A percentile compares a stretch with the other conserved stretches of the same genome.
Conservation (phyloP, 2,797 vertebrate genomes). For the Halcyon chelicuti region DNA sequence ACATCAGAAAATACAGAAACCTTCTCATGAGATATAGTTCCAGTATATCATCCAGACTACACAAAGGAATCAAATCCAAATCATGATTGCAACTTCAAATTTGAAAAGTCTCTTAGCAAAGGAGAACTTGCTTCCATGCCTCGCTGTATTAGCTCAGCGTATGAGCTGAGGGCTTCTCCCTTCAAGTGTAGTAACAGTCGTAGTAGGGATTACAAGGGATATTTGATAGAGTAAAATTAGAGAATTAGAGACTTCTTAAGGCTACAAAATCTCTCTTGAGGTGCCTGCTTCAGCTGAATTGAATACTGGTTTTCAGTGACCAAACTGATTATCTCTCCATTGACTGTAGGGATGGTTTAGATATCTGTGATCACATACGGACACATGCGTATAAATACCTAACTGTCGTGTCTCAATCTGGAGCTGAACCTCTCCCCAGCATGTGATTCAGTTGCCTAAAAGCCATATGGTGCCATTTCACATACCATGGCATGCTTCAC, state of each 20-base stretch:
- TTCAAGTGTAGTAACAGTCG: background rate
- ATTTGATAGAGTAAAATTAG: background rate
- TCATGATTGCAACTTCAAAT: background rate
- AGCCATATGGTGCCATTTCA: background rate
- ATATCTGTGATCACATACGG: background rate
- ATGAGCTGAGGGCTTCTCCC: background rate
- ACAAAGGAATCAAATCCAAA: background rate
- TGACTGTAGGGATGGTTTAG: background rate
- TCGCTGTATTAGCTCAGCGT: background rate
- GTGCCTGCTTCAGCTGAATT: background rate
- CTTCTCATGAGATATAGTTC: background rate
- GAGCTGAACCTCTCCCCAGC: background rate
- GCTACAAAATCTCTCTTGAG: background rate
- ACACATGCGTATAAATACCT: background rate
- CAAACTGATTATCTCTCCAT: background rate
- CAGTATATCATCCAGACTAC: background rate
- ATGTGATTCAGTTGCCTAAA: background rate
- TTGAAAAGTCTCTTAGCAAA: background rate
- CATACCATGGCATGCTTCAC: background rate
- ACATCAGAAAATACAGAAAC: background rate
- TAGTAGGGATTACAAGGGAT: background rate
- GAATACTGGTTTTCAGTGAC: background rate
- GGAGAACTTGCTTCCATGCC: background rate
- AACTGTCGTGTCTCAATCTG: background rate
- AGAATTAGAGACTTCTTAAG: background rate